These are phyloP conservation scores for Troides oblongomaculatus DNA, from an alignment of 2,888 invertebrate genomes.

Conservation along the genomic window DNA sequence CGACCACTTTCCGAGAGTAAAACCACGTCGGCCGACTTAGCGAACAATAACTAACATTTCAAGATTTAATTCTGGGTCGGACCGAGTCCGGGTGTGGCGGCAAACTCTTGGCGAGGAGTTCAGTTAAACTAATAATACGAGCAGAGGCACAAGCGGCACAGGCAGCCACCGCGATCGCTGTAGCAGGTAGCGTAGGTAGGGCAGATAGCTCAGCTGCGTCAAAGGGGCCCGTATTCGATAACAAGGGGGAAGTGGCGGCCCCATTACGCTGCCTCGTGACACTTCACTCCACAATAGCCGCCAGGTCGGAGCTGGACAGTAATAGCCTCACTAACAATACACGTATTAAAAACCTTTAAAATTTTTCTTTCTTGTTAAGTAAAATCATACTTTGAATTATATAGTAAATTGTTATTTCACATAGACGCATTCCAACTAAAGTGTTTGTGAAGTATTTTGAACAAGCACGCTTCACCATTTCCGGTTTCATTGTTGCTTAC, in stretches of 20 bases:
- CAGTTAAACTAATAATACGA: conserved; percentile 63
- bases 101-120: conserved; percentile 59
- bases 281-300: conserved; percentile 36
- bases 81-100: conserved; percentile 45
- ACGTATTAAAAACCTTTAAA: too few species aligned
- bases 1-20: neutral
- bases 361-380: too few species aligned
- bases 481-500: too few species aligned
- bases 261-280: conserved; percentile 64
- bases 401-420: too few species aligned
- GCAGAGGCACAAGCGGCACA: conserved; percentile 56
- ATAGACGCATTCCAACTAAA: too few species aligned
- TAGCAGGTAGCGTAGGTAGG: conserved; percentile 36
- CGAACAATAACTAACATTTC: conserved; percentile 37
- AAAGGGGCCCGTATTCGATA: conserved; percentile 62
- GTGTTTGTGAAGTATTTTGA: too few species aligned
- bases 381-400: too few species aligned
- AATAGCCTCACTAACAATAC: too few species aligned
- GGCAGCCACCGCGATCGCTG: conserved; percentile 39
- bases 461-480: too few species aligned
- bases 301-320: neutral
- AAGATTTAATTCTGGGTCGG: conserved; percentile 46
- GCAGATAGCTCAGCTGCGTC: conserved; percentile 46
- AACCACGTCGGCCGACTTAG: conserved; percentile 6
- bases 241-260: conserved; percentile 67